Conservation (phyloP, 2,797 vertebrate genomes). For the Onychomys torridus region DNA sequence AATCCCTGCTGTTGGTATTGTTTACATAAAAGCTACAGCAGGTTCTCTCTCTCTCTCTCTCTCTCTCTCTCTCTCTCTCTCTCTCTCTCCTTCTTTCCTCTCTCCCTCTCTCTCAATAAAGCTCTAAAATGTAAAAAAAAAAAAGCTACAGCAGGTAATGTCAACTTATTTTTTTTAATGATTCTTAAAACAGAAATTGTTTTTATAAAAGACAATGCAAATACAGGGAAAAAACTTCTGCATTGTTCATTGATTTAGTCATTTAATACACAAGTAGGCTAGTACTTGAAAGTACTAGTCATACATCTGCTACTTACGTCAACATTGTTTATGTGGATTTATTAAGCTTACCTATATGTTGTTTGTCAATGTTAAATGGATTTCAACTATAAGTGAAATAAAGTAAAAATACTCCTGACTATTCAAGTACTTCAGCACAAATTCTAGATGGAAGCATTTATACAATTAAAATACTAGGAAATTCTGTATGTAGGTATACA, state of each 20-base stretch:
- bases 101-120: too few relatives aligned
- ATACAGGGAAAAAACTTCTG: constrained; percentile 1
- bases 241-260: constrained; percentile 1
- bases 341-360: constrained; percentile 6
- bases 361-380: background rate
- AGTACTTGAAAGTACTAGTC: constrained; percentile 23
- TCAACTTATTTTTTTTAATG: background rate
- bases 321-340: constrained; percentile 23
- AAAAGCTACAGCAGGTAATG: constrained; percentile 34
- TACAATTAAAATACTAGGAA: background rate
- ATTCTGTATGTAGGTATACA: background rate
- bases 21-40: constrained; percentile 22
- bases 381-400: constrained; percentile 27
- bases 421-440: background rate
- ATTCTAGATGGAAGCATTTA: background rate
- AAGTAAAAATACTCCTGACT: constrained; percentile 28
- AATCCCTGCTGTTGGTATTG: background rate
- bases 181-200: background rate
- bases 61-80: too few relatives aligned
- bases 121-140: too few relatives aligned
- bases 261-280: background rate
- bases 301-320: constrained; percentile 1
- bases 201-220: background rate
- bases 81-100: too few relatives aligned
- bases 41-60: too few relatives aligned